Conservation (phyloP, 2,888 invertebrate species). For the Escarpia spicata region DNA sequence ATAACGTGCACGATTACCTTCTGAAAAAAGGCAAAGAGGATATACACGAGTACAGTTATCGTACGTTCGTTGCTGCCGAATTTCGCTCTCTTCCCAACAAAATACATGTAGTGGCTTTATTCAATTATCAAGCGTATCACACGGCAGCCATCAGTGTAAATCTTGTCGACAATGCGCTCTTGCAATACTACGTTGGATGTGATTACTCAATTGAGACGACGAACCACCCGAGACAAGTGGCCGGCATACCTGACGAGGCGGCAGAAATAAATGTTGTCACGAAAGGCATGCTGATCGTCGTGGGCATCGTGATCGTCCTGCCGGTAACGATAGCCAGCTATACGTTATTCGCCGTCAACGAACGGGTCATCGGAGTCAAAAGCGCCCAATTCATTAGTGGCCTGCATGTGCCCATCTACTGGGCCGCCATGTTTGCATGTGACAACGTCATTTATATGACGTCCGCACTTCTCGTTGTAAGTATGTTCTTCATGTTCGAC, state of each 20-base stretch:
- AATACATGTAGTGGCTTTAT: neutral
- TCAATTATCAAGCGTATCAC: neutral
- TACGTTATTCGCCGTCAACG: neutral
- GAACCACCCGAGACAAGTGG: neutral
- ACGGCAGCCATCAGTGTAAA: neutral
- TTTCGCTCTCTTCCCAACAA: neutral
- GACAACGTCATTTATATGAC: neutral
- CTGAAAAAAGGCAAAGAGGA: neutral
- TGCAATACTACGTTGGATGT: neutral
- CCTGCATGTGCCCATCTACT: neutral
- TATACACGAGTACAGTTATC: neutral
- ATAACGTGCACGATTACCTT: neutral
- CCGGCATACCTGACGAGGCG: neutral
- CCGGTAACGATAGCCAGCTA: neutral
- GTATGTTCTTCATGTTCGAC: neutral
- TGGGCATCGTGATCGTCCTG: neutral
- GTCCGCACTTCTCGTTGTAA: neutral
- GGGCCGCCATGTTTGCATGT: slow-evolving; percentile 3
- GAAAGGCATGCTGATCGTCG: neutral
- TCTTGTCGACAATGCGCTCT: neutral
- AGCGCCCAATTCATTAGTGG: neutral
- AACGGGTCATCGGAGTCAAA: neutral
- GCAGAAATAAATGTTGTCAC: neutral
- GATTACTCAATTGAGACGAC: slow-evolving; percentile 9
- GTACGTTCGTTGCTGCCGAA: neutral